Percentiles rank a stretch among this genome's conserved stretches.
These are phyloP conservation scores for Gonatopus flavifemur DNA, from an alignment of 1,140 invertebrate species.

Conservation along the genomic window DNA sequence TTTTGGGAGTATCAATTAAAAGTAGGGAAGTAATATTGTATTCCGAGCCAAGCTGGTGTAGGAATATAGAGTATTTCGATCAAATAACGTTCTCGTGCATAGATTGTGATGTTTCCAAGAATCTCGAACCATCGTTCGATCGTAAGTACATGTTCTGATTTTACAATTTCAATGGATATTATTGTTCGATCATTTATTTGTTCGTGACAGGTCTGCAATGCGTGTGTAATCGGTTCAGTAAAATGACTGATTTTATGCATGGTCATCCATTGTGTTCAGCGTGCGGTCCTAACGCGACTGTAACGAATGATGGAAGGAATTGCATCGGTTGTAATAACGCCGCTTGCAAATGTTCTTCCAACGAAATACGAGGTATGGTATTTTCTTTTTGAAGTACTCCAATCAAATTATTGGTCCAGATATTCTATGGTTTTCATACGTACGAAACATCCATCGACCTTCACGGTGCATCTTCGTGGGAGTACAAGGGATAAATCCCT, in stretches of 20 bases:
- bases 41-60: conserved; percentile 33
- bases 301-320: conserved; percentile 41
- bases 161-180: conserved; percentile 2
- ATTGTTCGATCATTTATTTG: conserved; percentile 7
- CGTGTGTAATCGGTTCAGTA: conserved; percentile 42
- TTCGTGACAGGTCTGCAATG: conserved; percentile 37
- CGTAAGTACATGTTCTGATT: conserved; percentile 32
- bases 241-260: conserved; percentile 31
- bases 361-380: conserved; percentile 51
- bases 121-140: conserved; percentile 39
- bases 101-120: conserved; percentile 36
- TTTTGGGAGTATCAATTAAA: too few species aligned
- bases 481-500: too few species aligned
- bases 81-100: conserved; percentile 34
- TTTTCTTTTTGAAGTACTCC: too few species aligned
- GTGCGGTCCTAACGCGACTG: conserved; percentile 37
- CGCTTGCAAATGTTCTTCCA: conserved; percentile 41
- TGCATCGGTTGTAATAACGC: conserved; percentile 46
- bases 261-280: conserved; percentile 35
- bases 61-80: conserved; percentile 44
- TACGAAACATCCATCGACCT: too few species aligned
- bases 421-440: too few species aligned
- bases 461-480: too few species aligned
- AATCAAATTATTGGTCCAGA: too few species aligned
- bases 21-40: conserved; percentile 29